Percentiles rank a stretch among this genome's conserved stretches.
phyloP scores from a whole-genome alignment of 2,113 vertebrate species.

The Siphamia tubifer region DNA sequence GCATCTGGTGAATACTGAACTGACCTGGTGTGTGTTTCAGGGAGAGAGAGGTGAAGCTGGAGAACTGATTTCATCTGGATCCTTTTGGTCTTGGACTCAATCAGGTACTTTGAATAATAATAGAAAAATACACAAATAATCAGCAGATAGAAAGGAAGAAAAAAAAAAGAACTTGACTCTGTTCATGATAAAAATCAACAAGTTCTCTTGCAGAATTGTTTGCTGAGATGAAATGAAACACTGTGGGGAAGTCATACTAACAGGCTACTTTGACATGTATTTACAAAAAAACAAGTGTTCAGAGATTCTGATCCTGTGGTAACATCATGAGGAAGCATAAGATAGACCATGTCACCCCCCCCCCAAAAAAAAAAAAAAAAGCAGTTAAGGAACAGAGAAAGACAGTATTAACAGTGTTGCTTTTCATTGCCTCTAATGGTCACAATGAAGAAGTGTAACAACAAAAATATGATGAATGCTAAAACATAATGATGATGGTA shows the following conservation, averaged over 20 bases:
- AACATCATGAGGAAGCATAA: no score
- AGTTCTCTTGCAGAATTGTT: not conserved
- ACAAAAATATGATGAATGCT: no score
- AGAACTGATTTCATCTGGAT: conserved; percentile 35
- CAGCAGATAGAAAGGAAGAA: not conserved
- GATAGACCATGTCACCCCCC: no score
- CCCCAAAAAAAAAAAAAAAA: no score
- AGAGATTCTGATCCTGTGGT: no score
- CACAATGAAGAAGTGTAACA: no score
- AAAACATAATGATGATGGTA: no score
- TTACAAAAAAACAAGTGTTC: not conserved
- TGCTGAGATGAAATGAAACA: conserved; percentile 6
- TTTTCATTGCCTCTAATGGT: no score
- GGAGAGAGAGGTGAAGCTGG: conserved; percentile 70
- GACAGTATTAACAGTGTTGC: no score
- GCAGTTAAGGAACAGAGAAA: no score
- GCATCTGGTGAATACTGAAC: not conserved
- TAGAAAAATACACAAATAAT: not conserved
- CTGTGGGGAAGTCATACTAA: not conserved
- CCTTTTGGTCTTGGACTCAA: not conserved
- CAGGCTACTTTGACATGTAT: not conserved
- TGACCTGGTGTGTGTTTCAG: conserved; percentile 40
- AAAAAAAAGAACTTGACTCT: not conserved
- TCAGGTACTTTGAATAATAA: conserved; percentile 35
- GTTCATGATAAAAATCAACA: not conserved